These are phyloP conservation scores for Tholera decimalis DNA, from an alignment of 2,888 invertebrate genomes.

Conservation along the genomic window DNA sequence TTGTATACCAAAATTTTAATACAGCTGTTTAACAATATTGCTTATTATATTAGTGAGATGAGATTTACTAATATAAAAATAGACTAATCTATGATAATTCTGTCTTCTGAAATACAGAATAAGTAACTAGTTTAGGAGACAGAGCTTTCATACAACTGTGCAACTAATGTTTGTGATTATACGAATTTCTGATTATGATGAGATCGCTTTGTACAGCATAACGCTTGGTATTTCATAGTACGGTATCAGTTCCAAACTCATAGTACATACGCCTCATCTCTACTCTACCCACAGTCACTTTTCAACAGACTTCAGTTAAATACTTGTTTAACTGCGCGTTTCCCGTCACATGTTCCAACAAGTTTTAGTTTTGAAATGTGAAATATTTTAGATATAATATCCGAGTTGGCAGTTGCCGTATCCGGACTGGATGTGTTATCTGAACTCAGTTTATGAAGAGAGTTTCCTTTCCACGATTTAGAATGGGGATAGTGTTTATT, in stretches of 20 bases:
- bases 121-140: no score
- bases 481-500: conserved; percentile 7
- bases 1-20: no score
- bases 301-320: conserved; percentile 55
- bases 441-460: conserved; percentile 30
- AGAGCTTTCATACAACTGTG: no score
- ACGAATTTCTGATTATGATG: no score
- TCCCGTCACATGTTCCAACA: conserved; percentile 56
- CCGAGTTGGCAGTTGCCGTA: conserved; percentile 27
- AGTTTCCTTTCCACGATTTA: conserved; percentile 30
- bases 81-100: no score
- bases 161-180: no score
- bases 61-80: no score
- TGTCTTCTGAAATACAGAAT: no score
- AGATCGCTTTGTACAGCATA: no score
- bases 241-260: not conserved
- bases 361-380: conserved; percentile 59
- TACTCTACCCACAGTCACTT: conserved; percentile 30
- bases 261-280: conserved; percentile 12
- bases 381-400: conserved; percentile 59
- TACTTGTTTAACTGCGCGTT: conserved; percentile 64
- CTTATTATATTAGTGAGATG: no score
- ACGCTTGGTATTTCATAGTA: not conserved
- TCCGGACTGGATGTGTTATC: conserved; percentile 26
- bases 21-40: no score